phyloP scores from a whole-genome alignment of 2,113 vertebrate genomes.

The Poeciliopsis prolifica region DNA sequence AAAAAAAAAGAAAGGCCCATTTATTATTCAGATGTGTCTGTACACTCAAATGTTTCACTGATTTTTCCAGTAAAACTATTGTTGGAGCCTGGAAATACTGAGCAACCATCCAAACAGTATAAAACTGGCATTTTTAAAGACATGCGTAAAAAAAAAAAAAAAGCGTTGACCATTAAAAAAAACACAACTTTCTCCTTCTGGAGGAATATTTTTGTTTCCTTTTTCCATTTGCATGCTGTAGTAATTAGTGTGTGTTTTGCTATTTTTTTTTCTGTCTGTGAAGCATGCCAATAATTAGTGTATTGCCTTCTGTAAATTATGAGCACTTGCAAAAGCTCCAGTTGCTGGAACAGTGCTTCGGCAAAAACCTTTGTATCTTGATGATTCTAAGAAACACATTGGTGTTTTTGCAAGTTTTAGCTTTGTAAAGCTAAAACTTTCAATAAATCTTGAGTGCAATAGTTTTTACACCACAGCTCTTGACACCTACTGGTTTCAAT shows the following conservation, averaged over 20 bases:
- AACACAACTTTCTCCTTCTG: neutral
- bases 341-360: slow-evolving; percentile 1
- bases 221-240: slow-evolving; percentile 54
- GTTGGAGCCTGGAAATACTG: neutral
- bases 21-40: too few relatives aligned
- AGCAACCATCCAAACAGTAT: neutral
- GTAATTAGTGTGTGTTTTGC: slow-evolving; percentile 20
- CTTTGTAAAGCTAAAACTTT: neutral
- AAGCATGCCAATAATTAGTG: slow-evolving; percentile 21
- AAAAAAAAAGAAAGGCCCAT: too few relatives aligned
- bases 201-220: slow-evolving; percentile 29
- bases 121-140: neutral
- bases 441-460: neutral
- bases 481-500: neutral
- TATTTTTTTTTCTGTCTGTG: neutral
- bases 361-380: neutral
- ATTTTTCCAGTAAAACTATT: too few relatives aligned
- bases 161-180: neutral
- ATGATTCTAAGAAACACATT: slow-evolving; percentile 3
- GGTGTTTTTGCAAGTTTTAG: slow-evolving; percentile 29
- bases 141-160: neutral
- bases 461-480: neutral
- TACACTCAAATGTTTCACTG: too few relatives aligned
- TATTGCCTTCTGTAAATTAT: slow-evolving; percentile 16
- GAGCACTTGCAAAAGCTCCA: neutral